These are phyloP conservation scores for Tetramorium parvispinum DNA, from an alignment of 1,140 invertebrate genomes.

Conservation along the genomic window DNA sequence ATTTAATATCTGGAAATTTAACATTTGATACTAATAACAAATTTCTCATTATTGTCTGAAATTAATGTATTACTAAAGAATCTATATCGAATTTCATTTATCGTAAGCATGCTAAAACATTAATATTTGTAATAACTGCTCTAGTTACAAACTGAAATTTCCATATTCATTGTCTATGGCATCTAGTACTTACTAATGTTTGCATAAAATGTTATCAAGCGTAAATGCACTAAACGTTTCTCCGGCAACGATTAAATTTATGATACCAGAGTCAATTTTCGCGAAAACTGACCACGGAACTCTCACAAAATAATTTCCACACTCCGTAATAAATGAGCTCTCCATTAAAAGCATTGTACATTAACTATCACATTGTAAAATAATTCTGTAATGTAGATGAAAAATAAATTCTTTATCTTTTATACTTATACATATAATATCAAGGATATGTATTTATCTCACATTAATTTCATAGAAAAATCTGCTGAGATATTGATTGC, in stretches of 20 bases:
- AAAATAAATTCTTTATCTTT: neutral
- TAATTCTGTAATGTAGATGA: neutral
- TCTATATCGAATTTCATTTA: constrained; percentile 30
- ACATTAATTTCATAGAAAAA: neutral
- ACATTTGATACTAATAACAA: constrained; percentile 9
- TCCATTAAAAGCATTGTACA: constrained; percentile 32
- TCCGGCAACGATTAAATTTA: constrained; percentile 28
- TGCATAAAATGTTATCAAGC: constrained; percentile 57
- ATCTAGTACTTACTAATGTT: constrained; percentile 45
- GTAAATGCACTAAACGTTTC: constrained; percentile 20
- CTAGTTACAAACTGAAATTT: constrained; percentile 34
- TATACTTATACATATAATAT: neutral
- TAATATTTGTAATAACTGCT: constrained; percentile 6
- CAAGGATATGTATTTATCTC: neutral
- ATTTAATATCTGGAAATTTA: constrained; percentile 8
- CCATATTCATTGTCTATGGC: constrained; percentile 47
- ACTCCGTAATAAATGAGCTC: neutral
- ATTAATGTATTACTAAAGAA: constrained; percentile 10
- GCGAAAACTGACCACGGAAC: neutral
- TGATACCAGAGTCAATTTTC: constrained; percentile 40
- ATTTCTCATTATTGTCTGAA: neutral
- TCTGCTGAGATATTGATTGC: neutral
- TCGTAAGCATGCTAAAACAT: neutral
- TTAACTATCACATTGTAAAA: neutral
- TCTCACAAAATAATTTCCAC: constrained; percentile 4